Base-by-base conservation (phyloP, 64 coral and sea anemone genomes). In the Pocillopora verrucosa region DNA sequence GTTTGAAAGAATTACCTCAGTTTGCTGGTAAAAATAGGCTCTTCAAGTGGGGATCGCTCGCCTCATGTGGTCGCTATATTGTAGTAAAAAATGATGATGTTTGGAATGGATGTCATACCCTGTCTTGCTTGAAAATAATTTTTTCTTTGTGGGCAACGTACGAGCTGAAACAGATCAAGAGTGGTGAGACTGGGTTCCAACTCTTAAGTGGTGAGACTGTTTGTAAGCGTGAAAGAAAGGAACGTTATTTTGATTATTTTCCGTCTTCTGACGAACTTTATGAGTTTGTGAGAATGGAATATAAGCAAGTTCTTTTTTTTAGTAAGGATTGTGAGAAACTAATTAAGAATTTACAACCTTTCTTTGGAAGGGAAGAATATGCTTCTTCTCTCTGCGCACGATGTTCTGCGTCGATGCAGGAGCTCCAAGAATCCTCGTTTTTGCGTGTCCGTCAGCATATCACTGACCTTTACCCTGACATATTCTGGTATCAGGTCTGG, bases 401-500 rank as follows among this genome's bases (percentile, higher is more conserved):
- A 35, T 69, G 26, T 35, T 45, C 36, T 34, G 56, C 17, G 51
- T 58, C 17, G 16, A 34, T 2, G 14, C 15, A 0, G 10, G 35
- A 24, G 9, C 3, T 58, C 15, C 11, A 11, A 62, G 13, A 24
- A 36, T 0, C 0, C 13, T 17, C 20, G 16, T 3, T 19, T 34
- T 9, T 5, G 1, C 4, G 38, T 13, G n/a, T 82, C 41, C 73
- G 17, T 62, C 30, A 77, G 67, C 22, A 12, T 11, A 4, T 75
- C 4, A 75, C 37, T n/a, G 25, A 74, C 36, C 19, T 76, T 60
- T 69, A 61, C 61, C 26, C 65, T 75, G 26, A 58, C 1, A 41
- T 92, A 57, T 92, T 92, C 57, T 7, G 19, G 1, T 86, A 77
- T n/a, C 82, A 87, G 13, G 34, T 92, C 22, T 92, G 82, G 82